A percentile compares a stretch with the other conserved stretches of the same genome.
Conservation (phyloP, 1,140 invertebrate genomes). For the Atopsyche davidsoni region DNA sequence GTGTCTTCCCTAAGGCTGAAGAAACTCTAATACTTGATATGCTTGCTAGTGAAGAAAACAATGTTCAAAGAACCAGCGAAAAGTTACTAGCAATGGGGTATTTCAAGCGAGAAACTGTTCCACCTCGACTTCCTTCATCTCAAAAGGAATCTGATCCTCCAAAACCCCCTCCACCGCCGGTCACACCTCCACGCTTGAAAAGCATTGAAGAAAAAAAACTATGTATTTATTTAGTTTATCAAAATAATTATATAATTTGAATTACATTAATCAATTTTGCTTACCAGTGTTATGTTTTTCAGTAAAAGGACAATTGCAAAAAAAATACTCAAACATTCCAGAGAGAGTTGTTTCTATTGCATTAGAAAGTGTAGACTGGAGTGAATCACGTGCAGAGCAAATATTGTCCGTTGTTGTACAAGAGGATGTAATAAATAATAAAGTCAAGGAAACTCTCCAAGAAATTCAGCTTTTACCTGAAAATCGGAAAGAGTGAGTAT, state of each 20-base stretch:
- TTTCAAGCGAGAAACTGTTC: constrained; percentile 63
- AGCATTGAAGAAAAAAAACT: constrained; percentile 66
- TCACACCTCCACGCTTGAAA: constrained; percentile 57
- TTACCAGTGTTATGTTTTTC: constrained; percentile 30
- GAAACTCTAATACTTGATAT: constrained; percentile 82
- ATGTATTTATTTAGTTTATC: constrained; percentile 48
- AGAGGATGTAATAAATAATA: constrained; percentile 50
- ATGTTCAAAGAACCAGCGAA: constrained; percentile 79
- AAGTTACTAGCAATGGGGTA: constrained; percentile 72
- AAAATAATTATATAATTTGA: background rate
- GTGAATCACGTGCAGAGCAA: constrained; percentile 70
- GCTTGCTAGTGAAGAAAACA: constrained; percentile 77
- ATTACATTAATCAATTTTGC: background rate
- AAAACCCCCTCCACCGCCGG: constrained; percentile 44
- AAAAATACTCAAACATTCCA: constrained; percentile 67
- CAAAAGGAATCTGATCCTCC: constrained; percentile 50
- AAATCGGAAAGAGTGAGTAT: constrained; percentile 22
- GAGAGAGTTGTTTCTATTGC: constrained; percentile 76
- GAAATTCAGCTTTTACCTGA: constrained; percentile 14
- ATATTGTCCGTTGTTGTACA: constrained; percentile 67
- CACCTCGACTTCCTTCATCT: constrained; percentile 40
- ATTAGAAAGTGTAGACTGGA: constrained; percentile 79
- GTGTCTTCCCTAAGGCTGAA: constrained; percentile 84
- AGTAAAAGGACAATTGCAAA: constrained; percentile 70
- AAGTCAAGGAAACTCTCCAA: constrained; percentile 34